A percentile compares a stretch with the other conserved stretches of the same genome.
These are phyloP conservation scores for Pollenia angustigena DNA, from an alignment of 2,888 invertebrate genomes.

Conservation along the genomic window DNA sequence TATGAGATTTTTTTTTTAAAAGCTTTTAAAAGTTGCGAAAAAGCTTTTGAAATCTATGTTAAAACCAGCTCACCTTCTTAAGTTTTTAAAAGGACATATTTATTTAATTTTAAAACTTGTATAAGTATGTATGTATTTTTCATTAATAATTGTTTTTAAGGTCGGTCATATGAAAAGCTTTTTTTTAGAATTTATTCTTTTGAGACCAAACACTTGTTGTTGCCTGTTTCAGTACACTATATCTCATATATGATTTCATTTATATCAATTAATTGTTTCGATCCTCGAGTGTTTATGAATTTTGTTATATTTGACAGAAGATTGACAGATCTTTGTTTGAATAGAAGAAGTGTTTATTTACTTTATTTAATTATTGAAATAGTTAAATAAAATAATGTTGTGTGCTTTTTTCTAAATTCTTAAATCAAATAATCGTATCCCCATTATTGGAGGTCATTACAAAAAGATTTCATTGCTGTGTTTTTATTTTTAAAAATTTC, in stretches of 20 bases:
- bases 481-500: not conserved
- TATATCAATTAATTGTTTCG: not conserved
- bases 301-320: slow-evolving; percentile 60
- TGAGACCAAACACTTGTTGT: slow-evolving; percentile 2
- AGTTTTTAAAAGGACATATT: too few species aligned
- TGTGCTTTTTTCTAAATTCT: not conserved
- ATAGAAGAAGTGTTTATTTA: slow-evolving; percentile 36
- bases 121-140: too few species aligned
- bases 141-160: not conserved
- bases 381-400: slow-evolving; percentile 19
- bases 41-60: too few species aligned
- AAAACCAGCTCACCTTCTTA: too few species aligned
- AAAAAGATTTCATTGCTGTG: not conserved
- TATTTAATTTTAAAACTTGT: too few species aligned
- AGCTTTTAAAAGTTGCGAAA: too few species aligned
- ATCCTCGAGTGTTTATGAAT: slow-evolving; percentile 38
- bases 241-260: slow-evolving; percentile 29
- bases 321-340: slow-evolving; percentile 60
- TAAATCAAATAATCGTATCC: slow-evolving; percentile 1
- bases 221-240: not conserved
- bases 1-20: too few species aligned
- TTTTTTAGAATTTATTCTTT: not conserved
- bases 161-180: not conserved
- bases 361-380: slow-evolving; percentile 38
- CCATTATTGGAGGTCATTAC: not conserved